These are phyloP conservation scores for Aplysina aerophoba DNA, from an alignment of 37 sponge, comb jelly and placozoan species.

Conservation along the genomic window DNA sequence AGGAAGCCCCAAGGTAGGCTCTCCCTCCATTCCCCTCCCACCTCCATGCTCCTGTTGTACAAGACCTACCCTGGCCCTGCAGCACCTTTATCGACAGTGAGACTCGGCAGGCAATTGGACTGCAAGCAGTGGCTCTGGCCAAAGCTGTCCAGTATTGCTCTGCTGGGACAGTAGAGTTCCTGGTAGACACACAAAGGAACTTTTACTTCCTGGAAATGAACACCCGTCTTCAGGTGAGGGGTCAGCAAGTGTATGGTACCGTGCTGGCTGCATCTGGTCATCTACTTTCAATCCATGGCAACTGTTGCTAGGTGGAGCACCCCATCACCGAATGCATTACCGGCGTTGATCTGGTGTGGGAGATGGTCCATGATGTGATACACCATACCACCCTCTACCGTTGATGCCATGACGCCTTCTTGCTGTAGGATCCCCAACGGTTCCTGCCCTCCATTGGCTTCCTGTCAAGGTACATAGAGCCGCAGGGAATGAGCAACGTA, in stretches of 20 bases:
- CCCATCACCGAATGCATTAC: constrained; percentile 98
- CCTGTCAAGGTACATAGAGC: constrained; percentile 89
- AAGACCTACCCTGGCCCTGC: background rate
- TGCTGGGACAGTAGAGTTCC: constrained; percentile 97
- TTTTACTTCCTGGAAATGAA: constrained; percentile 99
- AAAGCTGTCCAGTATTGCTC: constrained; percentile 90
- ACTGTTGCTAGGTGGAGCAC: constrained; percentile 84
- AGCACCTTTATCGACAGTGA: constrained; percentile 88
- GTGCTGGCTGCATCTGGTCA: background rate
- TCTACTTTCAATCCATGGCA: background rate
- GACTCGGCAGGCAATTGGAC: constrained; percentile 86
- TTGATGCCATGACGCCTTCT: no score
- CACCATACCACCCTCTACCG: no score
- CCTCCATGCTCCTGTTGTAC: background rate
- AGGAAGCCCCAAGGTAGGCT: constrained; percentile 90
- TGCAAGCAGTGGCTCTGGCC: constrained; percentile 89
- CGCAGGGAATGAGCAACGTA: constrained; percentile 64
- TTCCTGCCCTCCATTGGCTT: constrained; percentile 90
- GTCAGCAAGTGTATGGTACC: background rate
- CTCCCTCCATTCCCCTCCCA: no score
- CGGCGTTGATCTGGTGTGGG: constrained; percentile 90
- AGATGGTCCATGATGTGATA: constrained; percentile 89
- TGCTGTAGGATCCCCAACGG: constrained; percentile 72
- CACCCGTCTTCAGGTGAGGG: constrained; percentile 87
- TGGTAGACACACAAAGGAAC: constrained; percentile 90